Evolutionary conservation across 1,140 invertebrate species (phyloP), one percentile per base, ranked within the genome.

Genomic region (Leptinotarsa texana): DNA sequence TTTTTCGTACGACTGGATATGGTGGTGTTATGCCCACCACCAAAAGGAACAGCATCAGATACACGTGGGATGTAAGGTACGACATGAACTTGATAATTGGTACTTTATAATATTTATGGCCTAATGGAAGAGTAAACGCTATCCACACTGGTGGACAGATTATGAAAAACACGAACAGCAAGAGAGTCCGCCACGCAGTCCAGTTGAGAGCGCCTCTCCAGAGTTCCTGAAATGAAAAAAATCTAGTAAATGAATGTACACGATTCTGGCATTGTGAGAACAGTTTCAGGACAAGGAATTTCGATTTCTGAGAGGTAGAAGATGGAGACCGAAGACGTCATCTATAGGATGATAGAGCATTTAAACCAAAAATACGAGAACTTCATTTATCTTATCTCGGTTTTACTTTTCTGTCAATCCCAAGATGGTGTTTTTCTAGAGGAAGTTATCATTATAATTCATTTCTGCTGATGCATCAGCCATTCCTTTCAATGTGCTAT

Each of bases 81-180:
- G 97, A 98, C 94, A 99, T 98, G 86, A 99, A 99, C 87, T 99
- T 99, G 82, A 99, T 98, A 79, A 99, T 98, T 21, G 98, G 98
- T 80, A 95, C 92, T 88, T 95, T 96, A 89, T 97, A 95, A 86
- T 97, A 98, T 85, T 94, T 94, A 87, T 98, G 96, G 22, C 95
- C 95, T 78, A 99, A 87, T 13, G 98, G 98, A 79, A 99, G 90
- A 49, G 97, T 98, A 85, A 99, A 98, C 13, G 94, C 92, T 70
- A 99, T 88, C 98, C 98, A 99, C 2, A 99, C 91, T 13, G 97
- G 94, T 33, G 98, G 98, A 83, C 96, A 95, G 24, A 98, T 87
- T 76, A 99, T 90, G 82, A 99, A 98, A 22, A 91, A 90, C 73
- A 97, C 89, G 86, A 98, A 97, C 75, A 99, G 90, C 69, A 98